Evolutionary conservation across 2,797 vertebrate genomes (phyloP), one percentile per base, ranked within the genome.

Genomic region (Diplodus sargus): DNA sequence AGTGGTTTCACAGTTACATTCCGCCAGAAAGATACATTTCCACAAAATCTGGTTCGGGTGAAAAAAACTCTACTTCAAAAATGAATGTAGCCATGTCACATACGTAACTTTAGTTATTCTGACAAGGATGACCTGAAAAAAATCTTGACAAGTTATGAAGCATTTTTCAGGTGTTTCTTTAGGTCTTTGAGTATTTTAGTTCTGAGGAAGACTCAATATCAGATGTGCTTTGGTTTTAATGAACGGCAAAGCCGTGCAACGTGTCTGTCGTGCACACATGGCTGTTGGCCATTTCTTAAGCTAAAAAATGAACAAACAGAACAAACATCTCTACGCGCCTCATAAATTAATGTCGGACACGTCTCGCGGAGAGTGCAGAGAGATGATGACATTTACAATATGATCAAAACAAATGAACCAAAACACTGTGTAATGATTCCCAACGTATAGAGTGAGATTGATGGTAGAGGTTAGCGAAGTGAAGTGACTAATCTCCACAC

Each of bases 331-430:
- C 42, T 25, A 1, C 45, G 52, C 3, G 1, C n/a, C 64, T 79
- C 70, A 65, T 86, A 49, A 80, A 75, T 81, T 63, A 76, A 67
- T 76, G 57, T 25, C 12, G 45, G 48, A 72, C 68, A 57, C 0
- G 2, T 77, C 23, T 43, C 15, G 34, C 20, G 8, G 66, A 75
- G 62, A 75, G 62, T 67, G 51, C n/a, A 64, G 64, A 62, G 49
- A 74, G 70, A 74, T 53, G 74, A 83, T 67, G 73, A 39, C 72
- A 82, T 82, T 78, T 78, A 76, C 75, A 80, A 67, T 74, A 72
- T 68, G 76, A 84, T 78, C 76, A 64, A 70, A 89, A 89, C 70
- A 86, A 91, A 90, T 88, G 65, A 51, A 70, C 48, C 67, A 56
- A 70, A 87, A 76, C 81, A 78, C n/a, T 23, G 11, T 45, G 58